Conservation (phyloP, 2,888 invertebrate genomes). For the Melanostoma scalare region DNA sequence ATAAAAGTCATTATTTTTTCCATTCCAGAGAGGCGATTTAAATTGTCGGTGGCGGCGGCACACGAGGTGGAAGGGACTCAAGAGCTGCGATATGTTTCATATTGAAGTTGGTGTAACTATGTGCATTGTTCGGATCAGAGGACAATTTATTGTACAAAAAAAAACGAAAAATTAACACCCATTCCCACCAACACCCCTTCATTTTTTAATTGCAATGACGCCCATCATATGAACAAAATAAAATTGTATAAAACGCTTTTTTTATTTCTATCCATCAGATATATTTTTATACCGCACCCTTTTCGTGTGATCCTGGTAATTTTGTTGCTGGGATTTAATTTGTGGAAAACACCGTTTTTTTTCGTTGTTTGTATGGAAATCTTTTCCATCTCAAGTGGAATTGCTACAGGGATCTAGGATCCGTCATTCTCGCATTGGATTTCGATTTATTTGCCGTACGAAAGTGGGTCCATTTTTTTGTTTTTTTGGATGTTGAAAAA, state of each 20-base stretch:
- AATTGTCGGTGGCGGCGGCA: constrained; percentile 51
- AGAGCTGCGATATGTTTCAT: constrained; percentile 8
- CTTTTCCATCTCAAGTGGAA: constrained; percentile 10
- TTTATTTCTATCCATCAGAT: constrained; percentile 33
- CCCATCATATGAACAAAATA: constrained; percentile 69
- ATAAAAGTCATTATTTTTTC: constrained; percentile 72
- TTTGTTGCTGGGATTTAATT: constrained; percentile 61
- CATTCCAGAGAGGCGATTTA: constrained; percentile 68
- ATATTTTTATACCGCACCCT: constrained; percentile 5
- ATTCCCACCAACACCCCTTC: constrained; percentile 1
- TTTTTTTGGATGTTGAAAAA: constrained; percentile 25
- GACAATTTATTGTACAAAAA: constrained; percentile 14
- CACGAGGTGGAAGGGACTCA: not conserved
- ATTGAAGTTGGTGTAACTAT: constrained; percentile 37
- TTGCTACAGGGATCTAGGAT: constrained; percentile 16
- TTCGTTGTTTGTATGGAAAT: constrained; percentile 27
- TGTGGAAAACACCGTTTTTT: constrained; percentile 14
- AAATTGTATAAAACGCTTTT: constrained; percentile 63
- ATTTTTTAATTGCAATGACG: constrained; percentile 66
- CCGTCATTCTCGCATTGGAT: constrained; percentile 45
- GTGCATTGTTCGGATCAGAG: constrained; percentile 12
- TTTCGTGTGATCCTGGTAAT: constrained; percentile 37
- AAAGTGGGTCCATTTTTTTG: constrained; percentile 46
- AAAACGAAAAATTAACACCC: not conserved
- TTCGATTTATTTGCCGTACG: constrained; percentile 49